Conservation (phyloP, 2,113 vertebrate species). For the Heterochromis multidens region DNA sequence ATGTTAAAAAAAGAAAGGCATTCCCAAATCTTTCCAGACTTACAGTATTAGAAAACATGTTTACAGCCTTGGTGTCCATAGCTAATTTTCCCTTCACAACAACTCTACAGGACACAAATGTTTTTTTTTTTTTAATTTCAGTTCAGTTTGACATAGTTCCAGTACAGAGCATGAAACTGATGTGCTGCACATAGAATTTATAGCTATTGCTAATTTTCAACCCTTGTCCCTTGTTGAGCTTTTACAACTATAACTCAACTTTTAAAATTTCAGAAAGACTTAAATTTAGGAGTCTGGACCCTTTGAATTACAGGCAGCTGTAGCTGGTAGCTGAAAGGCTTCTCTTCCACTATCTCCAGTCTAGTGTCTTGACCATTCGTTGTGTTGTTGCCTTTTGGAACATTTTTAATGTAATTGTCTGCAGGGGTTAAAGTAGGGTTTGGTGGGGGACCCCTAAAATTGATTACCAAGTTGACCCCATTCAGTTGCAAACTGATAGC, state of each 20-base stretch:
- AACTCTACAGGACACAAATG: neutral
- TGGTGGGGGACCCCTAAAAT: neutral
- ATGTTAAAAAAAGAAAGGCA: too few relatives aligned
- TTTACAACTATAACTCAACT: neutral
- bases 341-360: neutral
- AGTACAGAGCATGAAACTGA: too few relatives aligned
- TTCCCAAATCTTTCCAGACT: too few relatives aligned
- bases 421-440: neutral
- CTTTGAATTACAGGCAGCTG: neutral
- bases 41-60: neutral
- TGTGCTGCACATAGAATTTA: too few relatives aligned
- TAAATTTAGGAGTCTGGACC: neutral
- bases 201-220: neutral
- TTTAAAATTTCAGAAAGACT: neutral
- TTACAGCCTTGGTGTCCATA: neutral
- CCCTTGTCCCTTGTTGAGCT: neutral
- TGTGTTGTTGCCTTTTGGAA: neutral
- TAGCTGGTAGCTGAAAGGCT: neutral
- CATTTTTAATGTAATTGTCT: neutral
- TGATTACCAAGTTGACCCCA: too few relatives aligned
- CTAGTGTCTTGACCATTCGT: neutral
- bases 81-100: neutral
- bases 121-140: too few relatives aligned
- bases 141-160: too few relatives aligned
- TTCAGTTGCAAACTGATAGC: too few relatives aligned